Conservation (phyloP, 2,113 vertebrate species). For the Amphilophus citrinellus region DNA sequence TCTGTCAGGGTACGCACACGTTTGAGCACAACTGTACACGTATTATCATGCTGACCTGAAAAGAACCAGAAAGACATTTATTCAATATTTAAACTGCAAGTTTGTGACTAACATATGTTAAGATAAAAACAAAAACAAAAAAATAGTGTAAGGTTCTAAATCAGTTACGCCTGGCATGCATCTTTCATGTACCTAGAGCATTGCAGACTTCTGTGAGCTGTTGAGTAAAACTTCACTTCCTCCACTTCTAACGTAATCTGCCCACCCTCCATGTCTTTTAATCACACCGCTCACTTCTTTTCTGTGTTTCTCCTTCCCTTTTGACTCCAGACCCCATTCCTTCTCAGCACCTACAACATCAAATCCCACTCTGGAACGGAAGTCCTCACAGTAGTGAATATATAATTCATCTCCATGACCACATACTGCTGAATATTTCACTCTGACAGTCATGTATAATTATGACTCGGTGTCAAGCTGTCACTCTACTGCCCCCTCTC, state of each 20-base stretch:
- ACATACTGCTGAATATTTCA: constrained; percentile 68
- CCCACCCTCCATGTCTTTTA: constrained; percentile 23
- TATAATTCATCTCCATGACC: constrained; percentile 71
- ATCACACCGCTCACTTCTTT: constrained; percentile 38
- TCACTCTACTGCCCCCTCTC: constrained; percentile 48
- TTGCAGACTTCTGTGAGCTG: constrained; percentile 22
- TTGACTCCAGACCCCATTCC: constrained; percentile 20
- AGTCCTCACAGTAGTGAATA: constrained; percentile 53
- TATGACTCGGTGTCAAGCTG: constrained; percentile 69
- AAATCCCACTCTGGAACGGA: constrained; percentile 59
- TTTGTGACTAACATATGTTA: constrained; percentile 3
- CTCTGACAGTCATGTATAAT: constrained; percentile 69
- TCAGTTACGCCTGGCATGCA: neutral
- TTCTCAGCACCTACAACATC: constrained; percentile 39
- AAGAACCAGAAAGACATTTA: neutral
- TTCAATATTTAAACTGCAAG: neutral
- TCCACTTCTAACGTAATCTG: constrained; percentile 37
- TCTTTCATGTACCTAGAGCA: constrained; percentile 19
- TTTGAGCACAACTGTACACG: too few species aligned
- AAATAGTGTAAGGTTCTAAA: neutral
- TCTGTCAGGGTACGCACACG: too few species aligned
- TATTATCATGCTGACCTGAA: neutral
- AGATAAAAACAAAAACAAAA: neutral
- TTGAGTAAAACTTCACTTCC: constrained; percentile 23
- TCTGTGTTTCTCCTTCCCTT: constrained; percentile 14